Conservation (phyloP, 2,888 invertebrate genomes). For the Agrochola litura region DNA sequence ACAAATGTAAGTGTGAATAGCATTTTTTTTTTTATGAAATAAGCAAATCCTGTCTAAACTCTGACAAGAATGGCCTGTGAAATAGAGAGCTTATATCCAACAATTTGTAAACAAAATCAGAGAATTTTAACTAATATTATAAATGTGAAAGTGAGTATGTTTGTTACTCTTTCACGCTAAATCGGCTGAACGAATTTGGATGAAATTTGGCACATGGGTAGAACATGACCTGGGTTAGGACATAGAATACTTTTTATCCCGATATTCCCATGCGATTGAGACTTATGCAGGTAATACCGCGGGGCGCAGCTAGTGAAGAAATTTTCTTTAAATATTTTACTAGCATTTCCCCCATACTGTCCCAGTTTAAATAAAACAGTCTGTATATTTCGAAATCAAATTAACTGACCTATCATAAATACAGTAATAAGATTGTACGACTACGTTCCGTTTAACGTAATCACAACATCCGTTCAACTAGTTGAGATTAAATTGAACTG, state of each 20-base stretch:
- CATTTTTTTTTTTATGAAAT: too few relatives aligned
- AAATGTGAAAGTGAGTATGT: too few relatives aligned
- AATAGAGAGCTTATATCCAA: not conserved
- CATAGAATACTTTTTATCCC: too few relatives aligned
- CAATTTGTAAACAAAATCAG: not conserved
- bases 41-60: not conserved
- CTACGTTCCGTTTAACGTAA: conserved; percentile 45
- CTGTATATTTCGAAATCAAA: not conserved
- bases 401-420: conserved; percentile 11
- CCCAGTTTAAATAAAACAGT: not conserved
- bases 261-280: too few relatives aligned
- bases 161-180: too few relatives aligned
- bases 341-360: not conserved
- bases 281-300: too few relatives aligned
- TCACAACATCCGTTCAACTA: conserved; percentile 51
- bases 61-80: not conserved
- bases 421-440: conserved; percentile 6
- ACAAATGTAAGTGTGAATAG: too few relatives aligned
- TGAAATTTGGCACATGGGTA: too few relatives aligned
- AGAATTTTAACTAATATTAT: not conserved
- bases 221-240: too few relatives aligned
- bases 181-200: too few relatives aligned
- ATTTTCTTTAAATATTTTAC: not conserved
- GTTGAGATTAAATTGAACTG: not conserved
- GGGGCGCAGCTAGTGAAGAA: not conserved